These are phyloP conservation scores for Odocoileus hemionus DNA, from an alignment of 2,113 vertebrate genomes.

Conservation along the genomic window DNA sequence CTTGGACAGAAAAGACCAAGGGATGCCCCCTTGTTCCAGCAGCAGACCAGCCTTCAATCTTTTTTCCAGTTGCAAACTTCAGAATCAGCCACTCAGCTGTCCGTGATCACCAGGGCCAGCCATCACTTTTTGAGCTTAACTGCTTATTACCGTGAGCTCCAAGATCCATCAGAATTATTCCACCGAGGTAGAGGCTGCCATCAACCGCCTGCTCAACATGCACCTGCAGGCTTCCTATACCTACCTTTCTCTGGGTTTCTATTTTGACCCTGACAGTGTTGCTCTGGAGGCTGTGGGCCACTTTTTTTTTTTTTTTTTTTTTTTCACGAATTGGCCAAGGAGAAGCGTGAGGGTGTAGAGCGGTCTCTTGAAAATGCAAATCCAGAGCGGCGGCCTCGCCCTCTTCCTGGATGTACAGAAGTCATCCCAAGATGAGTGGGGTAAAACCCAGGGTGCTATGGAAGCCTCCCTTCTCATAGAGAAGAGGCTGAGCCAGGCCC, in stretches of 20 bases:
- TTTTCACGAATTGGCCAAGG: neutral
- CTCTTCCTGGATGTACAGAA: neutral
- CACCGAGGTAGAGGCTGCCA: neutral
- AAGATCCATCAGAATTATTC: neutral
- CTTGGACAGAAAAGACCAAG: neutral
- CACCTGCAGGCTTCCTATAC: neutral
- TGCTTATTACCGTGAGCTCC: neutral
- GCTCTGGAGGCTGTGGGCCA: neutral
- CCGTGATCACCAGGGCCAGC: neutral
- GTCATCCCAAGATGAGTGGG: neutral
- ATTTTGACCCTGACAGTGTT: neutral
- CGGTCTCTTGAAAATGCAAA: neutral
- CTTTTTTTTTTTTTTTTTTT: neutral
- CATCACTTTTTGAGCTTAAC: neutral
- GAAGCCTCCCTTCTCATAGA: neutral
- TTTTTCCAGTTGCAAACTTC: neutral
- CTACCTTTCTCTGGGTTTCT: neutral
- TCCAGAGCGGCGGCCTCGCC: neutral
- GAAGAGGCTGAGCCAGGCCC: neutral
- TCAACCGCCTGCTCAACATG: neutral
- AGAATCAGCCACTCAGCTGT: neutral
- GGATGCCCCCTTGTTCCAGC: neutral
- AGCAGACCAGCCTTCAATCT: accelerated
- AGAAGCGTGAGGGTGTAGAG: neutral
- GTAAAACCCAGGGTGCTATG: neutral